Percentiles rank a stretch among this genome's conserved stretches.
Evolutionary conservation across 2,113 vertebrate species (phyloP).

Genomic region (Nerophis lumbriciformis): DNA sequence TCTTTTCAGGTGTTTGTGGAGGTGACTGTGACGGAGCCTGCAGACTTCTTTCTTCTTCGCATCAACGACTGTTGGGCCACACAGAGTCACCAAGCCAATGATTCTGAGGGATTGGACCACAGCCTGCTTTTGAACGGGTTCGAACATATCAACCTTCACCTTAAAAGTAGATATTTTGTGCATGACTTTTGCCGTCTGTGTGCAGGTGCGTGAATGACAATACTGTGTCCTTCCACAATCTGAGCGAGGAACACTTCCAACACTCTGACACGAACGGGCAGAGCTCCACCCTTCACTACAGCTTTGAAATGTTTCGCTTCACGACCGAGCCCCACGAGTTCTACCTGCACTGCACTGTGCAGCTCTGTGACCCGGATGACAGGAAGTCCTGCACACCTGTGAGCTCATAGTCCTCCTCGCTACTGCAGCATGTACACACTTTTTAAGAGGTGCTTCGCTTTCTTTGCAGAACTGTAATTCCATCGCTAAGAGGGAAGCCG

Average conservation of each 20-base stretch:
- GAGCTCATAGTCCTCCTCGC: constrained; percentile 16
- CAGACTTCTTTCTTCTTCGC: constrained; percentile 61
- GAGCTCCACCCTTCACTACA: constrained; percentile 54
- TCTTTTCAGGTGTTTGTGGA: constrained; percentile 61
- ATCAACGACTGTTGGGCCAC: constrained; percentile 71
- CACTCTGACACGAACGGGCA: constrained; percentile 38
- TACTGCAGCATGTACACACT: not conserved
- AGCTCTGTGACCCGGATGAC: constrained; percentile 63
- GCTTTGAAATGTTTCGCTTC: constrained; percentile 73
- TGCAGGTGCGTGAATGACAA: constrained; percentile 60
- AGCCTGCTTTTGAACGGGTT: constrained; percentile 64
- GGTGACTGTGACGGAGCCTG: constrained; percentile 55
- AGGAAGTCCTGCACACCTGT: constrained; percentile 58
- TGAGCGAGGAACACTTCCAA: not conserved
- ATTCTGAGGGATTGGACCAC: constrained; percentile 31
- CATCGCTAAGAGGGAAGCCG: constrained; percentile 58
- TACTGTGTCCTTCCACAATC: constrained; percentile 48
- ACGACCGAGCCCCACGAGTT: constrained; percentile 37
- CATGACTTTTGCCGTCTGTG: not conserved
- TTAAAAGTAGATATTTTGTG: not conserved
- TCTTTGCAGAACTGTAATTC: constrained; percentile 62
- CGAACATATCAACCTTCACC: not conserved
- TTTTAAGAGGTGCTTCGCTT: not conserved
- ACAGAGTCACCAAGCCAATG: constrained; percentile 38
- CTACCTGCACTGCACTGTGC: constrained; percentile 71